Evolutionary conservation across 2,113 vertebrate species (phyloP), one percentile per base, ranked within the genome.

Genomic region (Condylura cristata): DNA sequence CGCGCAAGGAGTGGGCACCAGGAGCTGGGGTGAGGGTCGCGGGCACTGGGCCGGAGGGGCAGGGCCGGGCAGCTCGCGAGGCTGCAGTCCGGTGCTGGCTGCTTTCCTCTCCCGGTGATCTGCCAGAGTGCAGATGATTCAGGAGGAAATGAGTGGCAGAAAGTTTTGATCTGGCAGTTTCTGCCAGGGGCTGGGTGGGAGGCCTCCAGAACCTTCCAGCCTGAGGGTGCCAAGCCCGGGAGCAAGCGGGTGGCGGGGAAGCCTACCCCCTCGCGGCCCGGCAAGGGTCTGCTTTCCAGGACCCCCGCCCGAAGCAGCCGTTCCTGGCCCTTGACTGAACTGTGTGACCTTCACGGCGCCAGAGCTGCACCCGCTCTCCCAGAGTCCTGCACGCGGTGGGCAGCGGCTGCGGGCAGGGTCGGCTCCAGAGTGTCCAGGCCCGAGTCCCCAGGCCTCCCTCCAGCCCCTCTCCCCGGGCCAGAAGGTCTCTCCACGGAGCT

Each of bases 161-260:
- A 1, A 56, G 44, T 66, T 75, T 71, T 80, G 86, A 58, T 89
- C 85, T 82, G 68, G 32, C 86, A 68, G 68, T 76, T 96, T 96
- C 92, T 6, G 0, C 70, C 17, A 26, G 60, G 70, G 44, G 39
- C 24, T 0, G 28, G 71, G 32, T 24, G 44, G 93, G 48, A 5
- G 26, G 71, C 76, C 51, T 51, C 68, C 20, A 12, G 11, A 20
- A 22, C 14, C 13, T 41, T 30, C 34, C 72, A 61, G 41, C 74
- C 70, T 70, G 70, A 86, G 34, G 66, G 32, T 61, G 26, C 37
- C 1, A 9, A 53, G 17, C 51, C 44, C 9, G 0, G 17, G 56
- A 9, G 24, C 68, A 11, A 32, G 37, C 44, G 44, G 6, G 44
- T 10, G 44, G 44, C 10, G 44, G 44, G 44, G 44, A 46, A 46